Evolutionary conservation across 2,888 invertebrate genomes (phyloP), one percentile per base, ranked within the genome.

Genomic region (Drosophila suboccidentalis): DNA sequence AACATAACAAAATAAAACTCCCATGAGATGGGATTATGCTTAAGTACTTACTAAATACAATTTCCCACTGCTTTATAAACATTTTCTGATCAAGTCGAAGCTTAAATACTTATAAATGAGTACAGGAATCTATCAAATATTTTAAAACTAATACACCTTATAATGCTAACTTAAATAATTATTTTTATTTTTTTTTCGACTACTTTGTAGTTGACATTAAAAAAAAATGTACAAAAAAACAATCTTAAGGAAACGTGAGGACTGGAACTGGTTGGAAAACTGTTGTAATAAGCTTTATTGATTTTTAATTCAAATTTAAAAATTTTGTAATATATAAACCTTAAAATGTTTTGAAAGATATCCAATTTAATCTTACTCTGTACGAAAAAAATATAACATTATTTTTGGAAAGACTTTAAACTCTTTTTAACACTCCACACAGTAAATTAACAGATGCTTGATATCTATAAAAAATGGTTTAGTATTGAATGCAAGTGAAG

Each of bases 1-100:
- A 44, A 15, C 55, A 44, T 10, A 22, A 22, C 22, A 22, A 44
- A 57, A 15, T 43, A 32, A 41, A 32, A 32, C 39, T 54, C 39
- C 41, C 17, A 17, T 13, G 17, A 41, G 41, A 41, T 29, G 51
- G n/a, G 36, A 50, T 36, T 50, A 36, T 19, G 50, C 19, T n/a
- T 4, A 19, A 36, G 19, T 17, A 39, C 10, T 22, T 17, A 41
- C 4, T 17, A 9, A 4, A 6, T 51, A 5, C 15, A 39, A 2
- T 38, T 2, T 3, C 15, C 0, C 34, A 50, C 6, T 50, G 17
- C n/a, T 19, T 22, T 36, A n/a, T 34, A 8, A 4, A 19, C 13
- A 38, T 5, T 10, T 22, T 3, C 4, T 5, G 11, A 11, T 47
- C 1, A 15, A 3, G 10, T 29, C n/a, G 1, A 3, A 15, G 15